Conservation (phyloP, 2,797 vertebrate species). For the Lithobates pipiens region DNA sequence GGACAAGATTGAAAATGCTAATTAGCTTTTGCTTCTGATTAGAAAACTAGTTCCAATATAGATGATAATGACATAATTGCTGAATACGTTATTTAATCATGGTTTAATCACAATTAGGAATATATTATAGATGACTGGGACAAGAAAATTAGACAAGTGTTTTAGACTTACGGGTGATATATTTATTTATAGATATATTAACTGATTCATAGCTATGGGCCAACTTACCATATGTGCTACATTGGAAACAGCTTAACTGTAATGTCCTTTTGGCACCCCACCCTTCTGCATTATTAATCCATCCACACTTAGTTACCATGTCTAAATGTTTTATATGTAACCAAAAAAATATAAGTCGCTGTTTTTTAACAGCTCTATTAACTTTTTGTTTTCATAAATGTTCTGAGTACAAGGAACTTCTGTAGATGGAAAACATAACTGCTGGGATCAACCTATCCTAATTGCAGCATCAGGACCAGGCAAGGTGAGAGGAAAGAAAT, state of each 20-base stretch:
- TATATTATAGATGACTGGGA: slow-evolving; percentile 27
- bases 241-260: not conserved
- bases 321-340: not conserved
- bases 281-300: not conserved
- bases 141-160: slow-evolving; percentile 13
- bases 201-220: not conserved
- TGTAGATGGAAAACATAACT: too few relatives aligned
- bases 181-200: not conserved
- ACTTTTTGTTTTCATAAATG: not conserved
- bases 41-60: slow-evolving; percentile 16
- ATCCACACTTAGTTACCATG: not conserved
- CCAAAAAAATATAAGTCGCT: not conserved
- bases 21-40: slow-evolving; percentile 38
- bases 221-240: too few relatives aligned
- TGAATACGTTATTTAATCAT: slow-evolving; percentile 49
- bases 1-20: slow-evolving; percentile 25
- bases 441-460: too few relatives aligned
- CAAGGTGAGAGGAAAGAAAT: too few relatives aligned
- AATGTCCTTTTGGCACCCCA: not conserved
- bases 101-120: slow-evolving; percentile 32
- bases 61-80: slow-evolving; percentile 46
- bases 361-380: not conserved
- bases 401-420: not conserved
- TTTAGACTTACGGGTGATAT: not conserved
- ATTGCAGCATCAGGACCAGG: too few relatives aligned